Percentiles rank a stretch among this genome's conserved stretches.
Evolutionary conservation across 2,113 vertebrate species (phyloP).

Genomic region (Rhinogobius similis): DNA sequence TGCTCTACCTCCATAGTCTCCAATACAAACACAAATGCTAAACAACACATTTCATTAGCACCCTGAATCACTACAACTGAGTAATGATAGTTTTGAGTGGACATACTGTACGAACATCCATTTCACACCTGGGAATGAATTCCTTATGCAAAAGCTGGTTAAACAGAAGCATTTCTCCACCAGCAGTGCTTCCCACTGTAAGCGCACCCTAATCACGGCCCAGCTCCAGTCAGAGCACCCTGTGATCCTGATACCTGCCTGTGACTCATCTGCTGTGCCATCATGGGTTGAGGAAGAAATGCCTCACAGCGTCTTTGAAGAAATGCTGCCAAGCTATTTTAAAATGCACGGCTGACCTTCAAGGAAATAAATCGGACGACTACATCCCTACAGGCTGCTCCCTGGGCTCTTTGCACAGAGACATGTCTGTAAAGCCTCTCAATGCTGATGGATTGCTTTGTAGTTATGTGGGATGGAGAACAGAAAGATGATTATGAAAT

Average conservation of each 20-base stretch:
- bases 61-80: not conserved
- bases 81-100: conserved; percentile 19
- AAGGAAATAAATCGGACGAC: conserved; percentile 57
- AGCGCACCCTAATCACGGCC: conserved; percentile 30
- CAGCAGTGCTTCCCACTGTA: conserved; percentile 7
- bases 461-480: conserved; percentile 70
- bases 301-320: conserved; percentile 55
- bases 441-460: conserved; percentile 59
- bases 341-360: conserved; percentile 67
- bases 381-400: conserved; percentile 54
- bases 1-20: conserved; percentile 24
- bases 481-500: conserved; percentile 58
- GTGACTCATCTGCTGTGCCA: conserved; percentile 65
- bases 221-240: conserved; percentile 41
- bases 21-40: conserved; percentile 22
- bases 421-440: conserved; percentile 58
- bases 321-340: conserved; percentile 58
- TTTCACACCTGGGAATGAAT: conserved; percentile 17
- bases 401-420: conserved; percentile 51
- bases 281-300: conserved; percentile 53
- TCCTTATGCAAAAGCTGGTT: conserved; percentile 18
- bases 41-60: conserved; percentile 28
- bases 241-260: conserved; percentile 55
- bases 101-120: conserved; percentile 11
- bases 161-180: conserved; percentile 5